Base-by-base conservation (phyloP, 1,140 invertebrate species). In the Radopholus similis region DNA sequence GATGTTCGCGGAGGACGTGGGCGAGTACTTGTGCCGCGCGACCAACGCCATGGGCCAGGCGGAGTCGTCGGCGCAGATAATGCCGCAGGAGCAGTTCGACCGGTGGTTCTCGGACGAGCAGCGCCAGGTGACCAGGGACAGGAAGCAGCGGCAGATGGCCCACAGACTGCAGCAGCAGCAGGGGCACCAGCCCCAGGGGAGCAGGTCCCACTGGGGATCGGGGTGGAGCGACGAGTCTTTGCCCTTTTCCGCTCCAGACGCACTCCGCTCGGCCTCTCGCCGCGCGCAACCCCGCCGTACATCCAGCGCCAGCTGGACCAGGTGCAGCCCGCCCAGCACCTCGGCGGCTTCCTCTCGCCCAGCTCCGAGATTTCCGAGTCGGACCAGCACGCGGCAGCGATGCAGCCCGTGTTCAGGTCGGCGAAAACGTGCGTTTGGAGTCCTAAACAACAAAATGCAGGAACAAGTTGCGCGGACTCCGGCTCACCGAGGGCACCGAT, bases 11-110 rank as follows among this genome's bases (percentile, higher is more conserved):
- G 80, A 81, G 63, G 79, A 81, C 47, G 28, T 74, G 40, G 78
- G 77, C 6, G 79, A 82, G 54, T 95, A 95, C 83, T 90, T 90
- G 59, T 95, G 91, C 83, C 87, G 91, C 77, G 93, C 92, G 23
- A 88, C 89, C 60, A 95, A 94, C 83, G 88, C 87, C 15, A 93
- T 93, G 77, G 90, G 79, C 51, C 71, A 64, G 21, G 69, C 74
- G 11, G 35, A 44, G 9, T 75, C 76, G 59, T 68, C 72, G 18
- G 78, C 78, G 11, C 42, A 77, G 62, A 44, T 80, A 4, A 55
- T 80, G 18, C 64, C 72, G 21, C 67, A 74, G 51, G 74, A 78
- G 49, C 56, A 77, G 37, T 80, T 74, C 49, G 78, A 80, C 13
- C 55, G 72, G n/a, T 80, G 78, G 78, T 76, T 80, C 49, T 34